A percentile compares a stretch with the other conserved stretches of the same genome.
Conservation (phyloP, 2,113 vertebrate species). For the Pomatostomus ruficeps region DNA sequence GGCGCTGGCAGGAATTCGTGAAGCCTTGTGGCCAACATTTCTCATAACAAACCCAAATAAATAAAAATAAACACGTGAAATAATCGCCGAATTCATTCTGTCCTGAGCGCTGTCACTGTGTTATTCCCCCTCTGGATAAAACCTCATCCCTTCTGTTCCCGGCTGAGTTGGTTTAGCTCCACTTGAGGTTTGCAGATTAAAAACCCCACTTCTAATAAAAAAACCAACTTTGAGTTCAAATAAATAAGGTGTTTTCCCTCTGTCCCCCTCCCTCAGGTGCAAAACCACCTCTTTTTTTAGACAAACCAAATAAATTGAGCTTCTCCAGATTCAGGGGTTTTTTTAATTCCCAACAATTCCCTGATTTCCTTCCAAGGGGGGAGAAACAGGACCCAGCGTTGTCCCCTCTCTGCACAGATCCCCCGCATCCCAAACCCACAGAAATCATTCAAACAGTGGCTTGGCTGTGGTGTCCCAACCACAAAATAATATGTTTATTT, state of each 20-base stretch:
- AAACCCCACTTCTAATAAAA: background rate
- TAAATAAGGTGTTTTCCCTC: background rate
- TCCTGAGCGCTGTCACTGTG: background rate
- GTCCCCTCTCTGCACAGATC: background rate
- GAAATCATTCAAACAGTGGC: conserved; percentile 52
- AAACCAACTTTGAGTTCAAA: background rate
- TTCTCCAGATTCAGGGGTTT: background rate
- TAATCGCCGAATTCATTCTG: background rate
- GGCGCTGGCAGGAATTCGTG: background rate
- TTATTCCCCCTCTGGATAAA: background rate
- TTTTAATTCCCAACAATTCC: background rate
- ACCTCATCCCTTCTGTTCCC: background rate
- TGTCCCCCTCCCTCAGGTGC: background rate
- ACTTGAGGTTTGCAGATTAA: background rate
- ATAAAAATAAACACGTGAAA: background rate
- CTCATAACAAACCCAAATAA: background rate
- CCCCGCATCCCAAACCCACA: background rate
- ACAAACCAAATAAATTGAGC: background rate
- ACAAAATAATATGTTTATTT: conserved; percentile 77
- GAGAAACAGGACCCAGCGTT: background rate
- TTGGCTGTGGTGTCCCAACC: conserved; percentile 63
- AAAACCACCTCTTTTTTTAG: background rate
- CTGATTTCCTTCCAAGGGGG: background rate
- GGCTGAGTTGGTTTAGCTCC: background rate
- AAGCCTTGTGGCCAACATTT: background rate